Percentiles rank a stretch among this genome's conserved stretches.
phyloP scores from a whole-genome alignment of 1,140 invertebrate species.

The Mactra quadrangularis region DNA sequence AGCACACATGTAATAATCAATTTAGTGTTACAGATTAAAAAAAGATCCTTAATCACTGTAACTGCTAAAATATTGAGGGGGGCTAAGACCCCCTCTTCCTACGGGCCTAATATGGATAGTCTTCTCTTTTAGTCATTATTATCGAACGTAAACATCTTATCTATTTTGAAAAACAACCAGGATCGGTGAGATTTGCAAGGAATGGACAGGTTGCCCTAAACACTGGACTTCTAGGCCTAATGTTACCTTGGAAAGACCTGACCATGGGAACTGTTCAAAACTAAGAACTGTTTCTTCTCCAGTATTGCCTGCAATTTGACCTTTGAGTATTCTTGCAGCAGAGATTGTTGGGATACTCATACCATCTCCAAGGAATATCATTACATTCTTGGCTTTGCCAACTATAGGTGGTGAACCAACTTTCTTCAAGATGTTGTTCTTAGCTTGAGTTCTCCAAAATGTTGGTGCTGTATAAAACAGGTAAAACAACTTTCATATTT shows the following conservation, averaged over 20 bases:
- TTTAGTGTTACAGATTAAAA: too few relatives aligned
- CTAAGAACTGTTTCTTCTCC: constrained; percentile 89
- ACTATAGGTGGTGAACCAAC: background rate
- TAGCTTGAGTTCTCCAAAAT: constrained; percentile 47
- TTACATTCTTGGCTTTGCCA: constrained; percentile 91
- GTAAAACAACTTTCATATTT: background rate
- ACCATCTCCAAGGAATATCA: constrained; percentile 96
- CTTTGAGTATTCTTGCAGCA: constrained; percentile 90
- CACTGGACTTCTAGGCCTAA: too few relatives aligned
- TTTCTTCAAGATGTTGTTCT: constrained; percentile 14
- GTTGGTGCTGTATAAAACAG: constrained; percentile 19
- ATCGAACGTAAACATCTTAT: too few relatives aligned
- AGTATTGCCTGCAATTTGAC: constrained; percentile 85
- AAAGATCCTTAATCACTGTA: too few relatives aligned
- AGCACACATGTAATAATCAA: too few relatives aligned
- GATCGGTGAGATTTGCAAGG: too few relatives aligned
- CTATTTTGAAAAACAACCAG: too few relatives aligned
- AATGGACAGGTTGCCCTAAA: too few relatives aligned
- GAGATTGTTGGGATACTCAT: constrained; percentile 96
- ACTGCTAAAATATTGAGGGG: too few relatives aligned
- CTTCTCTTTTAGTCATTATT: too few relatives aligned
- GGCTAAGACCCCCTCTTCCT: too few relatives aligned
- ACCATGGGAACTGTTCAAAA: constrained; percentile 91
- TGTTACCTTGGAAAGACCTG: constrained; percentile 89
- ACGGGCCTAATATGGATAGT: too few relatives aligned